A percentile compares a stretch with the other conserved stretches of the same genome.
These are phyloP conservation scores for Acleris laterana DNA, from an alignment of 2,888 invertebrate genomes.

Conservation along the genomic window DNA sequence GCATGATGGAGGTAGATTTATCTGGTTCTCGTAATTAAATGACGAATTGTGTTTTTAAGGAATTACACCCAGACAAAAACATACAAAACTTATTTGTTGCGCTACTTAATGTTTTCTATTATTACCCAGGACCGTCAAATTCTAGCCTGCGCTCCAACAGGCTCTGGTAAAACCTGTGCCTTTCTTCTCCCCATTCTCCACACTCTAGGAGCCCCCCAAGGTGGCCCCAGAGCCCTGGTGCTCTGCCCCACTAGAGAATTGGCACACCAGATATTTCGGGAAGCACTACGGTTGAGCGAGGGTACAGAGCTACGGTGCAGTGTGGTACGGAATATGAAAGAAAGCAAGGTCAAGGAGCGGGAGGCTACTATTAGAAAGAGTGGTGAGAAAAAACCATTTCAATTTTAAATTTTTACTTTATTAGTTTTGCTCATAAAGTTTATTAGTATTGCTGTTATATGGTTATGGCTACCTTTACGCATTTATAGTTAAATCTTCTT, in stretches of 20 bases:
- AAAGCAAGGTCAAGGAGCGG: constrained; percentile 89
- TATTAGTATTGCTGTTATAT: too few species aligned
- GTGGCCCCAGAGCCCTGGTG: constrained; percentile 93
- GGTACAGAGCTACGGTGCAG: constrained; percentile 89
- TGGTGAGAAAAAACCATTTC: constrained; percentile 77
- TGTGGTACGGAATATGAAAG: constrained; percentile 91
- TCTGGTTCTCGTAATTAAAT: not conserved
- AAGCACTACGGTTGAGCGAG: constrained; percentile 90
- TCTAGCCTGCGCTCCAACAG: constrained; percentile 98
- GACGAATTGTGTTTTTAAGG: not conserved
- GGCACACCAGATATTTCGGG: constrained; percentile 94
- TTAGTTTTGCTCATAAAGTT: too few species aligned
- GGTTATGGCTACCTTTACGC: too few species aligned
- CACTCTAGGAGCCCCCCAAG: constrained; percentile 86
- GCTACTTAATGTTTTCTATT: not conserved
- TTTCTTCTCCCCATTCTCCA: constrained; percentile 96
- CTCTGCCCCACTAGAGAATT: constrained; percentile 97
- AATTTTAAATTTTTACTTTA: not conserved
- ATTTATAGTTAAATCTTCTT: not conserved
- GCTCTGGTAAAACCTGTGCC: constrained; percentile 98
- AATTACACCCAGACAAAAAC: too few species aligned
- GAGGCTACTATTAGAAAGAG: constrained; percentile 90
- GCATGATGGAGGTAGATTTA: constrained; percentile 89
- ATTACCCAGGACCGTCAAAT: constrained; percentile 89
- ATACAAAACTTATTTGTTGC: too few species aligned